Evolutionary conservation across 2,888 invertebrate genomes (phyloP), one percentile per base, ranked within the genome.

Genomic region (Darwinula stevensoni): DNA sequence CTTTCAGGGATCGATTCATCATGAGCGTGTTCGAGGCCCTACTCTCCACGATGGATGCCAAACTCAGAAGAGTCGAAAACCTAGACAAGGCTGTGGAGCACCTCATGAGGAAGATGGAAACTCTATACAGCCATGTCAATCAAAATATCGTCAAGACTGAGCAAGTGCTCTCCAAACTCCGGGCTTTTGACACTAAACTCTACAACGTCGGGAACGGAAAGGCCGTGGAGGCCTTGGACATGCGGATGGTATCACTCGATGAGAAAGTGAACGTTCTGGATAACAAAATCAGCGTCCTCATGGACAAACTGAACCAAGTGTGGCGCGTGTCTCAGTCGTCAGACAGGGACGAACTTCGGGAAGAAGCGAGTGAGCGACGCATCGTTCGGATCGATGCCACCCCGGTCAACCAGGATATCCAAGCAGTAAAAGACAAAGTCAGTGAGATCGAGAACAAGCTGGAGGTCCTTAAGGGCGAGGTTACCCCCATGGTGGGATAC

Each of bases 51-150:
- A 53, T 78, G 42, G 78, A 80, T 50, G 72, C 74, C 4, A 78
- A 78, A 55, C 56, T 80, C 11, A 74, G 76, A 48, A 60, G 76
- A 41, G 75, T 80, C 46, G 78, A 78, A 46, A 76, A 75, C 48
- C 53, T 78, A 35, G 78, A 80, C 50, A 71, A 73, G 50, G 75
- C 76, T 1, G 73, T 78, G 2, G 76, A 78, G 46, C 73, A 75
- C 46, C 53, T 80, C 35, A 75, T 75, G 73, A 57, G 74, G 40
- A 59, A 75, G 44, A 72, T 80, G 4, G 78, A 78, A 52, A 65
- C 66, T 2, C 53, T 80, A 29, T 76, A 78, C 49, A 67, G 67
- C 6, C 60, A 74, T 34, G 69, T 78, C 0, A 71, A 68, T 40
- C 72, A 73, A 46, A 78, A 75, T 48, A 71, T 75, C 39, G 65